These are phyloP conservation scores for Aromia moschata DNA, from an alignment of 2,888 invertebrate genomes.

Conservation along the genomic window DNA sequence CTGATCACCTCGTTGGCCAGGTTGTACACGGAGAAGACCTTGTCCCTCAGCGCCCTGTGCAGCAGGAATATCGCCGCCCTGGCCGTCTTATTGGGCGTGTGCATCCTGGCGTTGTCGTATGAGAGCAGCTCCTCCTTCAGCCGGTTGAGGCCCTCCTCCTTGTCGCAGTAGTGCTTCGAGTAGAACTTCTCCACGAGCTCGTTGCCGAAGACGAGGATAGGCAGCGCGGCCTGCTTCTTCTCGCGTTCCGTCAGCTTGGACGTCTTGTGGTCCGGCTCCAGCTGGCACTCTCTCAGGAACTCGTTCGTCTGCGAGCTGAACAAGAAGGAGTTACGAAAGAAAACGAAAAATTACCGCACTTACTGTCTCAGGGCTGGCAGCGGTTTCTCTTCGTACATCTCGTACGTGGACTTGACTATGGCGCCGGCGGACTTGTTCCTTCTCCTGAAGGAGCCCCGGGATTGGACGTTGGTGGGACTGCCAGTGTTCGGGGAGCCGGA, in stretches of 20 bases:
- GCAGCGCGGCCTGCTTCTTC: slow-evolving; percentile 86
- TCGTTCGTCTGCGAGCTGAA: slow-evolving; percentile 84
- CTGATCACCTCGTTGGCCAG: slow-evolving; percentile 84
- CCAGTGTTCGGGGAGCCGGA: slow-evolving; percentile 59
- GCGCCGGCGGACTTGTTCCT: slow-evolving; percentile 75
- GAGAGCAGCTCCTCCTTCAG: slow-evolving; percentile 68
- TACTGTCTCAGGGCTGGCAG: slow-evolving; percentile 88
- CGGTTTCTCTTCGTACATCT: slow-evolving; percentile 87
- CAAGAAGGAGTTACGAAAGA: slow-evolving; percentile 27
- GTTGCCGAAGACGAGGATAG: slow-evolving; percentile 91
- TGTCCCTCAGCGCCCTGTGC: slow-evolving; percentile 84
- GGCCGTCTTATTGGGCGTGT: slow-evolving; percentile 81
- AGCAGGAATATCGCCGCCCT: slow-evolving; percentile 82
- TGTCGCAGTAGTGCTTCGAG: slow-evolving; percentile 88
- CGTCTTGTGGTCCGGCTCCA: slow-evolving; percentile 67
- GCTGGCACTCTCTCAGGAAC: slow-evolving; percentile 78
- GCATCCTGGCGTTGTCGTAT: slow-evolving; percentile 62
- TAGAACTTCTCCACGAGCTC: slow-evolving; percentile 91
- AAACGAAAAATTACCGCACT: slow-evolving; percentile 53
- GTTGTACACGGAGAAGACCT: slow-evolving; percentile 89
- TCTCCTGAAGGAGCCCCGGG: slow-evolving; percentile 67
- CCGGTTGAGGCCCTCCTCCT: slow-evolving; percentile 84
- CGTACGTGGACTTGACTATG: slow-evolving; percentile 72
- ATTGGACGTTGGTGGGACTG: slow-evolving; percentile 66
- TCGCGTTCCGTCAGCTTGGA: slow-evolving; percentile 80